phyloP scores from a whole-genome alignment of 2,797 vertebrate species.

The Margarornis squamiger region DNA sequence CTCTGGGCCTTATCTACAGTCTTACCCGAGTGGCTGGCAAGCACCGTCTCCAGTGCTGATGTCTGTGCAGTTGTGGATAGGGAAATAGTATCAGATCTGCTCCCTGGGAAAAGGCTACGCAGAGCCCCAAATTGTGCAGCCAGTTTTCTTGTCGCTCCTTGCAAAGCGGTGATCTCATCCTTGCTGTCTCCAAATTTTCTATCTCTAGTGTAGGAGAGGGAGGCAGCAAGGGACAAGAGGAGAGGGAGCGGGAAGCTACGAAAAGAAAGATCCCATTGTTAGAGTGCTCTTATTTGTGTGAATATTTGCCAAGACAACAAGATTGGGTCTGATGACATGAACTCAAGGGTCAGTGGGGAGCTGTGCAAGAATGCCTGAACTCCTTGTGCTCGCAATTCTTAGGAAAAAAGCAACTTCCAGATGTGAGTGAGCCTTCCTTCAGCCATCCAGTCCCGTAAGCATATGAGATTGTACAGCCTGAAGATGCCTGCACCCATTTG shows the following conservation, averaged over 20 bases:
- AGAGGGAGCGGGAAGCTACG: neutral
- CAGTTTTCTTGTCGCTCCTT: constrained; percentile 56
- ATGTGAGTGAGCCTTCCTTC: constrained; percentile 49
- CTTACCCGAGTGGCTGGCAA: constrained; percentile 53
- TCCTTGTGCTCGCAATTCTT: constrained; percentile 10
- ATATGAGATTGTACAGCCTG: neutral
- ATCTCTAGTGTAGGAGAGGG: constrained; percentile 55
- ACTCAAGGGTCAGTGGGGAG: constrained; percentile 40
- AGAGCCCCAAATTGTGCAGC: neutral
- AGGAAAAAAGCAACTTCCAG: constrained; percentile 63
- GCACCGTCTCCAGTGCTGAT: constrained; percentile 43
- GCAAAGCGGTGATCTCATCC: constrained; percentile 72
- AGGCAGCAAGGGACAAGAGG: constrained; percentile 53
- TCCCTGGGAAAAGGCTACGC: constrained; percentile 18
- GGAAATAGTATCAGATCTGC: constrained; percentile 53
- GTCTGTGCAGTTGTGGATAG: constrained; percentile 25
- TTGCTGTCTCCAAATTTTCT: constrained; percentile 57
- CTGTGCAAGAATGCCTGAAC: constrained; percentile 46
- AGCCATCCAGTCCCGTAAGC: constrained; percentile 6
- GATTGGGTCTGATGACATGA: constrained; percentile 49
- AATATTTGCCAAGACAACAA: constrained; percentile 64
- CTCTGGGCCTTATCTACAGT: constrained; percentile 78
- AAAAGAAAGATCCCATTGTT: constrained; percentile 74
- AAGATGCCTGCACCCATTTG: neutral
- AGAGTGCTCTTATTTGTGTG: constrained; percentile 44